Percentiles rank a stretch among this genome's conserved stretches.
These are phyloP conservation scores for Rhea pennata DNA, from an alignment of 2,113 vertebrate species.

Conservation along the genomic window DNA sequence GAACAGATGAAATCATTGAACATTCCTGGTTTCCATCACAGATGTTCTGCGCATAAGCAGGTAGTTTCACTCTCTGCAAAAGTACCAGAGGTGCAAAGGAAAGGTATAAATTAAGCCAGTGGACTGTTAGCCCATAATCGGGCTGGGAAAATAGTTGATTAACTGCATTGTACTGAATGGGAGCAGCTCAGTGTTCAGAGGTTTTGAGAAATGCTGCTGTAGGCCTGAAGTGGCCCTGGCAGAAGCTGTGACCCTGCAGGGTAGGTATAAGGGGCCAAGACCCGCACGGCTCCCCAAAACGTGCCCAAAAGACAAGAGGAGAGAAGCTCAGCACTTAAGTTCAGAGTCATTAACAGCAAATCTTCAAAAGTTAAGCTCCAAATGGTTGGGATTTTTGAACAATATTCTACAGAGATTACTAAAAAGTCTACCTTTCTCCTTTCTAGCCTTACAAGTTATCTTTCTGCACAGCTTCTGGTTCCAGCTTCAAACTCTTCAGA, in stretches of 20 bases:
- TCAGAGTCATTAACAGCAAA: accelerated
- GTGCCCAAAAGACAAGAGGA: accelerated
- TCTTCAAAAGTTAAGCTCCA: neutral
- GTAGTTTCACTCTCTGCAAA: neutral
- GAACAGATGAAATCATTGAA: neutral
- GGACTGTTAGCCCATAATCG: neutral
- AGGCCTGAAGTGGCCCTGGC: too few species aligned
- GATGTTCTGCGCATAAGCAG: neutral
- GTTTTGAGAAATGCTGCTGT: too few species aligned
- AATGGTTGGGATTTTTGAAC: too few species aligned
- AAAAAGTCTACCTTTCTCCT: too few species aligned
- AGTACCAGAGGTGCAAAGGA: neutral
- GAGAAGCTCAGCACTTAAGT: accelerated
- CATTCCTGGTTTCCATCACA: neutral
- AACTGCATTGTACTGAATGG: neutral
- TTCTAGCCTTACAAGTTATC: too few species aligned
- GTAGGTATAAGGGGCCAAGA: accelerated
- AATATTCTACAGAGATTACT: too few species aligned
- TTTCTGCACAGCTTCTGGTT: too few species aligned
- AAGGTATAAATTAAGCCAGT: neutral
- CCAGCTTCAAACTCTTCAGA: too few species aligned
- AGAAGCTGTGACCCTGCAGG: too few species aligned
- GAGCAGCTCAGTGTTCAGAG: neutral
- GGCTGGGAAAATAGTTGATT: neutral
- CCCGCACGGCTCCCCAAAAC: accelerated